phyloP scores from a whole-genome alignment of 2,888 invertebrate genomes.

The Agrotis segetum region DNA sequence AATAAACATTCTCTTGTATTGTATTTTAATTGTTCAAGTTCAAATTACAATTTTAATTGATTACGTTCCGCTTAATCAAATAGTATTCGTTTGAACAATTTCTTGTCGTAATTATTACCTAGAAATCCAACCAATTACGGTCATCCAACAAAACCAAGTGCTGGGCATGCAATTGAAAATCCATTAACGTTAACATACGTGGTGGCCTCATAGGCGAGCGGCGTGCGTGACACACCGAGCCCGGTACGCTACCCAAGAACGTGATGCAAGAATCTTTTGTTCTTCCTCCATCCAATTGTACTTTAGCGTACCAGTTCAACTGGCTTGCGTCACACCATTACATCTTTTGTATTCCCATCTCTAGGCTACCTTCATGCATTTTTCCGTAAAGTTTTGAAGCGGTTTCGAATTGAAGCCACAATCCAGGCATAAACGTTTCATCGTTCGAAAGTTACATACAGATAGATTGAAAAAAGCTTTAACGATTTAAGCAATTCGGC shows the following conservation, averaged over 20 bases:
- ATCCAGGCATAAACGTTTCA: not conserved
- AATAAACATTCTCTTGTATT: not conserved
- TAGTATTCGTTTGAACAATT: slow-evolving; percentile 1
- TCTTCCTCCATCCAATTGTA: slow-evolving; percentile 38
- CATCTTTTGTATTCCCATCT: slow-evolving; percentile 30
- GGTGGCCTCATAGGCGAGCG: slow-evolving; percentile 19
- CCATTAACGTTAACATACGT: slow-evolving; percentile 56
- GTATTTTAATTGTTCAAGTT: not conserved
- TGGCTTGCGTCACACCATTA: slow-evolving; percentile 27
- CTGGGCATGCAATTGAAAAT: slow-evolving; percentile 55
- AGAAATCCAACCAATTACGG: slow-evolving; percentile 31
- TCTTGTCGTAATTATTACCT: slow-evolving; percentile 15
- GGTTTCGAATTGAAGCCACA: slow-evolving; percentile 20
- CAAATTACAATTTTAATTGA: slow-evolving; percentile 2
- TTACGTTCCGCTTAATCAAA: slow-evolving; percentile 7
- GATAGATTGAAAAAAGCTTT: not conserved
- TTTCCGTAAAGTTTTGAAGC: slow-evolving; percentile 30
- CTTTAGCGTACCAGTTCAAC: slow-evolving; percentile 17
- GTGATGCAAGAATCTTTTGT: slow-evolving; percentile 52
- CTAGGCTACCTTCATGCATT: not conserved
- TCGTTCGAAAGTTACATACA: slow-evolving; percentile 3
- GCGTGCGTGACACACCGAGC: slow-evolving; percentile 42
- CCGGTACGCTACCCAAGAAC: slow-evolving; percentile 34
- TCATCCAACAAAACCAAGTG: slow-evolving; percentile 47
- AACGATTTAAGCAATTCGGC: not conserved